phyloP scores from a whole-genome alignment of 1,140 invertebrate species.

The Heterodera carotae region DNA sequence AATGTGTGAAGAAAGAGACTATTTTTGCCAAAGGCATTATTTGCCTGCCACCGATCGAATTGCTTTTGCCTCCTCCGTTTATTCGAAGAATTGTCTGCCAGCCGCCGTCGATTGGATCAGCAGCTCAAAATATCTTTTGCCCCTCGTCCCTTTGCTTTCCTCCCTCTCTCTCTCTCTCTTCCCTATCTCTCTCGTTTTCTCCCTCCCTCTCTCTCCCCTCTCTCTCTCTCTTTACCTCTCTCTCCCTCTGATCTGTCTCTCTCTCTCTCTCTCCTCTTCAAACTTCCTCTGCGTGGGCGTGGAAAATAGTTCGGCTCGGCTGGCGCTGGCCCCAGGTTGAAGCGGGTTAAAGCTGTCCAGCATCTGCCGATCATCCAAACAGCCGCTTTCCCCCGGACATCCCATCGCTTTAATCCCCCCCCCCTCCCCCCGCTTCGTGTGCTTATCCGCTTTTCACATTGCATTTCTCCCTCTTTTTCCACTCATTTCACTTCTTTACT shows the following conservation, averaged over 20 bases:
- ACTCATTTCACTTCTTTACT: background rate
- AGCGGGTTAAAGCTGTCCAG: background rate
- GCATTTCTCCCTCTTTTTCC: background rate
- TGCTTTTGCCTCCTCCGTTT: no score
- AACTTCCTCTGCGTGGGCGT: constrained; percentile 14
- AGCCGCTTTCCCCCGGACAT: background rate
- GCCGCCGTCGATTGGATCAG: no score
- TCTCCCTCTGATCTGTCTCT: background rate
- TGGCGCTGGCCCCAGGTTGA: background rate
- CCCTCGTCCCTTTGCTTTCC: background rate
- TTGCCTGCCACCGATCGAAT: no score
- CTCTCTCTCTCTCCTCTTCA: constrained; percentile 5
- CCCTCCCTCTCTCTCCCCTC: constrained; percentile 1
- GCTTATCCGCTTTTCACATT: background rate
- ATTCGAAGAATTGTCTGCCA: no score
- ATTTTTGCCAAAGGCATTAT: no score
- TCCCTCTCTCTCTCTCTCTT: background rate
- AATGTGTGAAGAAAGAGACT: no score
- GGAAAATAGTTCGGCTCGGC: background rate
- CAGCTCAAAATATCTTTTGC: no score
- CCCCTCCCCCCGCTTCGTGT: background rate
- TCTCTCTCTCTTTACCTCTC: background rate
- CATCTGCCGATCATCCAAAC: background rate
- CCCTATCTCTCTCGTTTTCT: background rate
- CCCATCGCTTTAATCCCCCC: background rate